Conservation (phyloP, 2,888 invertebrate genomes). For the Erynnis tages region DNA sequence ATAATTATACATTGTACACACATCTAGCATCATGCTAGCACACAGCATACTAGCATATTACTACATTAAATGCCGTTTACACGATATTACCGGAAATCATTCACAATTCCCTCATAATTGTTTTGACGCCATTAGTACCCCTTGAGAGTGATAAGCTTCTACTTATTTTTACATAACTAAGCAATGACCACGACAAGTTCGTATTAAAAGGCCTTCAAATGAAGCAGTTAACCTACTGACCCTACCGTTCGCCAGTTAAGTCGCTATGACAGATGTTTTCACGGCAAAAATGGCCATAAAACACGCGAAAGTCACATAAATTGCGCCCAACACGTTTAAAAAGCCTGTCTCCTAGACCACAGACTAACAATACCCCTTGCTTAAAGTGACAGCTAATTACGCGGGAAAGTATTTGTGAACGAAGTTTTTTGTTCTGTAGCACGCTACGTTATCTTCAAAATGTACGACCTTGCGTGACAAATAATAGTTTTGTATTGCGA, state of each 20-base stretch:
- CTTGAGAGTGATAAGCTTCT: not conserved
- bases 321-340: constrained; percentile 42
- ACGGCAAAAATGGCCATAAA: constrained; percentile 51
- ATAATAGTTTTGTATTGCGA: constrained; percentile 44
- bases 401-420: constrained; percentile 19
- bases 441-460: constrained; percentile 21
- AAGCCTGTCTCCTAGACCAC: constrained; percentile 27
- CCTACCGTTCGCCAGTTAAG: constrained; percentile 47
- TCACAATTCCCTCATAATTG: no score
- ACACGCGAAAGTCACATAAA: constrained; percentile 60
- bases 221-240: constrained; percentile 64
- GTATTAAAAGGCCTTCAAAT: constrained; percentile 46
- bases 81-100: no score
- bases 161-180: constrained; percentile 33
- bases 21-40: no score
- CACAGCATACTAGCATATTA: no score
- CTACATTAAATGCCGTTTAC: no score
- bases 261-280: constrained; percentile 67
- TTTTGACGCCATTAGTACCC: not conserved
- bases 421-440: constrained; percentile 25
- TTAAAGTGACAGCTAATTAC: constrained; percentile 19
- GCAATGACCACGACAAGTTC: constrained; percentile 40
- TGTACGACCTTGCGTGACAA: constrained; percentile 60
- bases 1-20: no score
- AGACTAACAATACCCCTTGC: constrained; percentile 27